Base-by-base conservation (phyloP, 2,797 vertebrate genomes). In the Vipera ursinii region DNA sequence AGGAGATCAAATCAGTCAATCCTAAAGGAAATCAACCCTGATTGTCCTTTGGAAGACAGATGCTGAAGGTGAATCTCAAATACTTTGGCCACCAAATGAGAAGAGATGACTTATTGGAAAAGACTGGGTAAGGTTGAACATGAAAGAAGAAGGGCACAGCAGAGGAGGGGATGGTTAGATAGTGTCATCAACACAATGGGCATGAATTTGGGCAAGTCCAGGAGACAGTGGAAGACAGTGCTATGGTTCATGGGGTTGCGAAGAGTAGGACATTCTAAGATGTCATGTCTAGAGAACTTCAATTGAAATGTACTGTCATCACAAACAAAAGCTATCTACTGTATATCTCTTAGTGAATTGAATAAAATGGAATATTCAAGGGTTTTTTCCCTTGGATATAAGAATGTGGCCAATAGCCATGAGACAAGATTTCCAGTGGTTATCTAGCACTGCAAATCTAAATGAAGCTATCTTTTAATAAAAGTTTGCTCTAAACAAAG, bases 301-400 rank as follows among this genome's bases (percentile, higher is more conserved):
- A 78, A 10, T 22, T 22, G 51, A 86, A 87, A 4, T 56, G 17
- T 17, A 20, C 2, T 89, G 38, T 51, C 38, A 48, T 44, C 1
- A 2, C 17, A 85, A 60, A 12, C 92, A 92, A 90, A 59, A 14
- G 8, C 38, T 1, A 61, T 9, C 14, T 17, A 55, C 12, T 7
- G 6, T 69, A 7, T 69, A 44, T n/a, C 2, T 2, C 24, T 61
- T 55, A 3, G 59, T 1, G n/a, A 28, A 32, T 28, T 12, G 20
- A 82, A 82, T 44, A 4, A 48, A 82, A 89, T 94, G 90, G 92
- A 94, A 94, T 94, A 93, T 93, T 92, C 93, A 94, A 93, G 61
- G 38, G 0, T 22, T 48, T 22, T 44, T 4, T 2, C 48, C 87
- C 53, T 22, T 90, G 93, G 3, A 65, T 22, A 20, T 92, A 93